Evolutionary conservation across 2,113 vertebrate species (phyloP).

Genomic region (Chlamydotis undulata): DNA sequence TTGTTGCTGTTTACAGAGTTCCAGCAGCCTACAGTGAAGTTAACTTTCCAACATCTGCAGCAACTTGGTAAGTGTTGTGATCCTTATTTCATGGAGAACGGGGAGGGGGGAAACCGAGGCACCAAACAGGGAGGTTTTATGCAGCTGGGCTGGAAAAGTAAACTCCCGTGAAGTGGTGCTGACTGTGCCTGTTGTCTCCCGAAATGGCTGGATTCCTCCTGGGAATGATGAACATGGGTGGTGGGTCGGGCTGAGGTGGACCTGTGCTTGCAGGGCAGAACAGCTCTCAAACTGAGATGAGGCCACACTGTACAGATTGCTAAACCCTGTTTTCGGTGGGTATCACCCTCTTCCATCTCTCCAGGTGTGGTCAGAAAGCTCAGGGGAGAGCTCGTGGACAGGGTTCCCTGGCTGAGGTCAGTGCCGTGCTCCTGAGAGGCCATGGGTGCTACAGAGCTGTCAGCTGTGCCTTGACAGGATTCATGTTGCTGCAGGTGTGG

Average conservation of each 20-base stretch:
- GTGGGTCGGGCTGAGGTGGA: background rate
- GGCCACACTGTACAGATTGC: background rate
- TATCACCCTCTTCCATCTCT: background rate
- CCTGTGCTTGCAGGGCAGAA: background rate
- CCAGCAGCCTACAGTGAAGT: background rate
- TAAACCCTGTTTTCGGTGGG: background rate
- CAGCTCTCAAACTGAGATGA: background rate
- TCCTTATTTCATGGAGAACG: background rate
- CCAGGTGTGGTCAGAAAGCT: background rate
- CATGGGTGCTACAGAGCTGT: background rate
- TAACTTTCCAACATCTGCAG: background rate
- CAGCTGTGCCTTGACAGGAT: background rate
- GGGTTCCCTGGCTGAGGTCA: background rate
- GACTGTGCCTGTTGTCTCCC: background rate
- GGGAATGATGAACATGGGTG: accelerated
- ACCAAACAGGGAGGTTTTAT: background rate
- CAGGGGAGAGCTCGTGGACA: background rate
- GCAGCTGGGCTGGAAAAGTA: background rate
- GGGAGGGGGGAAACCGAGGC: background rate
- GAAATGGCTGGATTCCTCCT: background rate
- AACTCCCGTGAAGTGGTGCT: background rate
- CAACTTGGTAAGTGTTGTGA: background rate
- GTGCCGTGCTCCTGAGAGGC: background rate
- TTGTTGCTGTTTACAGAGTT: background rate
- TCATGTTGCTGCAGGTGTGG: background rate